Base-by-base conservation (phyloP, 2,797 vertebrate genomes). In the Galaxias olidus region DNA sequence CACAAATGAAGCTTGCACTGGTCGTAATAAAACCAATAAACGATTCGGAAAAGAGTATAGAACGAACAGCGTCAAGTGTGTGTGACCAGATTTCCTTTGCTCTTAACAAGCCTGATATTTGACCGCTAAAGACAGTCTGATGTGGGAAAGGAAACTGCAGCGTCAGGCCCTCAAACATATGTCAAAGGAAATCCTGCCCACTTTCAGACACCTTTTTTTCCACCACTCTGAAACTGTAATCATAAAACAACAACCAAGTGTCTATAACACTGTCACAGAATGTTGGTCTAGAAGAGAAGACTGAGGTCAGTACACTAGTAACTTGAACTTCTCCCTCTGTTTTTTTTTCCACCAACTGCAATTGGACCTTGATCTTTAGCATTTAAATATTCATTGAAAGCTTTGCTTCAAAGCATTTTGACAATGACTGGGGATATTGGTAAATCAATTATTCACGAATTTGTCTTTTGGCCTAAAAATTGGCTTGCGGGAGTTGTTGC, bases 341-440 rank as follows among this genome's bases (percentile, higher is more conserved):
- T 13, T 18, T 12, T 45, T 40, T 53, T 10, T 50, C 18, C 30
- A 2, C 56, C 44, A n/a, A 56, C 48, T 1, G 11, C 72, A 61
- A 65, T 47, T 62, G 72, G 68, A 76, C 74, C 75, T 42, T 70
- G 64, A 85, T 84, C 73, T 15, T 59, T 41, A 51, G 42, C 15
- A 63, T 80, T 86, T 73, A 85, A 86, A 87, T 81, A 84, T 85
- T 78, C 59, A 88, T 78, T 30, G 10, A 49, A 66, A 54, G 74
- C 45, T 69, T 61, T 68, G 57, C 65, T 41, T 76, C 66, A 83
- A 63, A 69, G 71, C 58, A 20, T 57, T 20, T 59, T 15, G 14
- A 81, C 72, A 85, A 72, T 58, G 55, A 72, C 54, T 56, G 48
- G 9, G 41, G 19, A 65, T 66, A 79, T 82, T 74, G 60, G 71